A percentile compares a stretch with the other conserved stretches of the same genome.
These are phyloP conservation scores for Spatula clypeata DNA, from an alignment of 2,797 vertebrate species.

Conservation along the genomic window DNA sequence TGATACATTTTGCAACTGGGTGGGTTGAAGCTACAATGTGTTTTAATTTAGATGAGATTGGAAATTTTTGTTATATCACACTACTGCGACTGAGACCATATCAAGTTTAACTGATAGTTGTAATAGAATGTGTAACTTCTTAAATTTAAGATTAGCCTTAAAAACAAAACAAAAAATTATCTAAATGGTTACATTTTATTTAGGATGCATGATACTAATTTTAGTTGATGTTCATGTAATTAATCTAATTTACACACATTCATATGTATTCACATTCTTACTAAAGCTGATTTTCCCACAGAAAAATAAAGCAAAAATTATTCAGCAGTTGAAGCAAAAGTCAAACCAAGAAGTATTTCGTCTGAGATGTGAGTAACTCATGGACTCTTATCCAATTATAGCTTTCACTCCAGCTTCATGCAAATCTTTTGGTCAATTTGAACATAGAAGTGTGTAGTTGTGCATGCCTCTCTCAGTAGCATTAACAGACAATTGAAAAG, in stretches of 20 bases:
- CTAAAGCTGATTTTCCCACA: background rate
- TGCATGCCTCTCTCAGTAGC: background rate
- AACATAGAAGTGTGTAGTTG: background rate
- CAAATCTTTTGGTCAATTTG: constrained; percentile 17
- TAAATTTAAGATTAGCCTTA: background rate
- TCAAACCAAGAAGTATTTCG: constrained; percentile 25
- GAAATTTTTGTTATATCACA: constrained; percentile 15
- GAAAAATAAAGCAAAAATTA: constrained; percentile 30
- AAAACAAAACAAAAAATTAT: background rate
- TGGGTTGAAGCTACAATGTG: background rate
- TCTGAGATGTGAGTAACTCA: constrained; percentile 55
- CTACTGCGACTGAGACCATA: background rate
- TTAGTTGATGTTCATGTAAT: background rate
- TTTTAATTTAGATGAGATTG: constrained; percentile 28
- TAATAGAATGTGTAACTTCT: background rate
- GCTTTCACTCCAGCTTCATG: constrained; percentile 33
- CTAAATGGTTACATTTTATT: background rate
- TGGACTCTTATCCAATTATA: background rate
- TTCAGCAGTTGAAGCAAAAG: constrained; percentile 28
- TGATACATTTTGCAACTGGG: background rate
- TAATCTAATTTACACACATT: constrained; percentile 1
- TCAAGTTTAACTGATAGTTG: background rate
- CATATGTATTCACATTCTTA: background rate
- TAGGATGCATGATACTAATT: background rate
- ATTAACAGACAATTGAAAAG: background rate